Evolutionary conservation across 2,113 vertebrate genomes (phyloP), one percentile per base, ranked within the genome.

Genomic region (Procavia capensis): DNA sequence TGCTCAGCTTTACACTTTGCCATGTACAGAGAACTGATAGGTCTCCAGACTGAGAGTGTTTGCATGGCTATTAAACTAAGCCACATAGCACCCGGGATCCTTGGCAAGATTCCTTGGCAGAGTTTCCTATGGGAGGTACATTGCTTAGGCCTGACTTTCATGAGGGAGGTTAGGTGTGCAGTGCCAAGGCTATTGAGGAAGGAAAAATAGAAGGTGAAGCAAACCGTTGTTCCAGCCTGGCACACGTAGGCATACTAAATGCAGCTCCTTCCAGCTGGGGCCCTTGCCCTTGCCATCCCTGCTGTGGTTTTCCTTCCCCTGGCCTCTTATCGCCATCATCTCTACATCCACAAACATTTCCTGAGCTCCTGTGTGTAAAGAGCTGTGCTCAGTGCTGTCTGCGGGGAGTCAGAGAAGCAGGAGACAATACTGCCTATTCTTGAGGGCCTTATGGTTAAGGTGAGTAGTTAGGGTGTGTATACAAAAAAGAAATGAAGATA

Each of bases 61-160:
- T 20, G 7, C 39, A 61, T 83, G 83, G 75, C 90, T 3, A 0
- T 92, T 47, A 94, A 64, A 84, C 66, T 75, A 81, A 95, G 83
- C 89, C 86, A 86, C 82, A 61, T 5, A 64, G 41, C 91, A 96
- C 93, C 66, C 3, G 2, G 47, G 47, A 86, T 95, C 95, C 91
- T 92, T 97, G 95, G 93, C 94, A 94, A 36, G n/a, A 66, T 92
- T 95, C 97, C 94, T 92, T 97, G 96, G 96, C 97, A 91, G 17
- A 87, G 39, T 86, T 95, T 96, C 93, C 76, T 9, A 17, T 59
- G 90, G 94, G 89, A 96, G 95, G 80, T 87, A 3, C 84, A 39
- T 89, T 87, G 83, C 64, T 95, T 64, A 80, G 57, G 78, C 80
- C 89, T 78, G 88, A 84, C 95, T 95, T 96, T 91, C 83, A 91